Percentiles rank a stretch among this genome's conserved stretches.
phyloP scores from a whole-genome alignment of 2,888 invertebrate genomes.

The Meiosimyza decipiens region DNA sequence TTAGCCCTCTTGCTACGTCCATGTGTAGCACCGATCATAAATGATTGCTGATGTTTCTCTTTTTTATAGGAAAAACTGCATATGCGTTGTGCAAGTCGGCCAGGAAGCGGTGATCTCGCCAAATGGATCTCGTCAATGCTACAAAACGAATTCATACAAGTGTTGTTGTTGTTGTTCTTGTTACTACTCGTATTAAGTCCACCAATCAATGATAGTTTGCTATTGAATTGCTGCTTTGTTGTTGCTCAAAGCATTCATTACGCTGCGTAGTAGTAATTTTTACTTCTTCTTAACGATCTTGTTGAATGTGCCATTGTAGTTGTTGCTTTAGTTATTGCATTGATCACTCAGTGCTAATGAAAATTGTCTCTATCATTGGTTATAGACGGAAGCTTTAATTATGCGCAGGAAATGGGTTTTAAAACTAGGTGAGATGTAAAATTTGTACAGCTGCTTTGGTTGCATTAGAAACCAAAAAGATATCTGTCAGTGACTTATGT shows the following conservation, averaged over 20 bases:
- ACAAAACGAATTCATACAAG: constrained; percentile 1
- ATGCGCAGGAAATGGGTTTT: constrained; percentile 24
- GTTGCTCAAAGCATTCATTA: constrained; percentile 14
- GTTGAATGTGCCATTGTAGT: neutral
- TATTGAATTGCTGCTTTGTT: neutral
- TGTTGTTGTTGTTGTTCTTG: constrained; percentile 4
- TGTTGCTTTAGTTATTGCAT: neutral
- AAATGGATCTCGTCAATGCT: constrained; percentile 30
- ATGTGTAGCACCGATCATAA: neutral
- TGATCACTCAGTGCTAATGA: constrained; percentile 19
- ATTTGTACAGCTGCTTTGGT: neutral
- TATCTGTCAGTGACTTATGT: too few relatives aligned
- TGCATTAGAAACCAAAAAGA: too few relatives aligned
- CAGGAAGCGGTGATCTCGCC: constrained; percentile 31
- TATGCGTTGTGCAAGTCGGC: neutral
- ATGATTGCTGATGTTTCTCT: neutral
- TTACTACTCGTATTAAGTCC: neutral
- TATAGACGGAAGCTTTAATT: constrained; percentile 28
- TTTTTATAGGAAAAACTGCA: neutral
- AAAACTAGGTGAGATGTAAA: neutral
- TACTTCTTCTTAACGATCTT: neutral
- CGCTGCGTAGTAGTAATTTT: constrained; percentile 5
- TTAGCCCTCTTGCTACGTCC: too few relatives aligned
- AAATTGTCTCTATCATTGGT: constrained; percentile 7
- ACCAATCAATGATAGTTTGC: too few relatives aligned